These are phyloP conservation scores for Rhabdornis inornatus DNA, from an alignment of 2,113 vertebrate species.

Conservation along the genomic window DNA sequence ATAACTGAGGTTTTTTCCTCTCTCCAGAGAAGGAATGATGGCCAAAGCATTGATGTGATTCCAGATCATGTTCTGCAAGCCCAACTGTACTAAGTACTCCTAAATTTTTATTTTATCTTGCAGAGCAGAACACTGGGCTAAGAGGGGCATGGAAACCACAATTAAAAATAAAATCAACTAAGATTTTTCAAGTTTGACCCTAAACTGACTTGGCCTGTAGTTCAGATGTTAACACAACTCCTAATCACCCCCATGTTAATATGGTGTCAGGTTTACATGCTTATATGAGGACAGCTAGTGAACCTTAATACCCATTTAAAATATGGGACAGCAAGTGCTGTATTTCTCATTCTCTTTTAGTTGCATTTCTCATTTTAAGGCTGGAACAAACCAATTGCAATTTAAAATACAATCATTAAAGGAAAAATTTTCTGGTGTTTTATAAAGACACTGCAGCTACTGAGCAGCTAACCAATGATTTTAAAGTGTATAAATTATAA, in stretches of 20 bases:
- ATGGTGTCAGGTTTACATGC: not conserved
- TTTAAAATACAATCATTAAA: not conserved
- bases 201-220: not conserved
- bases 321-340: not conserved
- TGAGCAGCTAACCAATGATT: not conserved
- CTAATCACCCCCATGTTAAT: not conserved
- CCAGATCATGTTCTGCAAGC: not conserved
- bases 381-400: not conserved
- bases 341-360: not conserved
- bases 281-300: not conserved
- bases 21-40: not conserved
- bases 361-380: not conserved
- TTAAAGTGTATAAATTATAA: constrained; percentile 27
- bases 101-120: not conserved
- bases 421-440: not conserved
- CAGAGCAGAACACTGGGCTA: not conserved
- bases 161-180: not conserved
- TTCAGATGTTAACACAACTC: not conserved
- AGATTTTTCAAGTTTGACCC: not conserved
- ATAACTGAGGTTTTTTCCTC: not conserved
- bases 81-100: not conserved
- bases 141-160: not conserved
- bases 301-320: not conserved
- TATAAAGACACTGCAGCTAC: not conserved
- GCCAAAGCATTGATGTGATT: not conserved